Base-by-base conservation (phyloP, 2,888 invertebrate species). In the Cyclophora punctaria region DNA sequence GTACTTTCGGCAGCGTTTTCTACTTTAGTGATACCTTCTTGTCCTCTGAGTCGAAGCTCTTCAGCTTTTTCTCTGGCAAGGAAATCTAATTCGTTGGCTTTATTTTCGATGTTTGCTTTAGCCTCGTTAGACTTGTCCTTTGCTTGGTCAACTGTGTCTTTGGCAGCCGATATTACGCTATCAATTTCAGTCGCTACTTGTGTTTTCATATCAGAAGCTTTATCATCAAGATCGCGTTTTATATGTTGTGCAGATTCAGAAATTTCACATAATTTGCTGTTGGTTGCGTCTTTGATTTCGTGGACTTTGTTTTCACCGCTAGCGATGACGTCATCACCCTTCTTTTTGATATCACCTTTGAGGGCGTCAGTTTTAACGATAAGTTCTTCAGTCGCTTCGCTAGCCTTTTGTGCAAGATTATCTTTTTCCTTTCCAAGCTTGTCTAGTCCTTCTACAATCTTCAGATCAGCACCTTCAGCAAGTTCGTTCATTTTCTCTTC, bases 81-180 rank as follows among this genome's bases (percentile, higher is more conserved):
- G 51, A 85, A 83, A 58, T 85, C 78, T n/a, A 83, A 51, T 48
- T 71, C 73, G 73, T 77, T 64, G 57, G 87, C 70, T 80, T 90
- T 75, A 70, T 86, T 64, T 58, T 73, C 64, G 60, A 82, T 34
- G 61, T 78, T 62, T 66, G 80, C 64, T 64, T 76, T 74, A 62
- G 84, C 63, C 66, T 70, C 64, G 65, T 80, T 63, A 59, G 77
- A 56, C 60, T 72, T 65, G 66, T 83, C 62, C 65, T 74, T 65
- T 58, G 83, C 62, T 70, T 83, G 77, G 70, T 88, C 63, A 66
- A 77, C 60, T 62, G 67, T 64, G 59, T 87, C 66, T 56, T 75
- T 70, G 35, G 73, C 62, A 35, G 75, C 60, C 20, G 72, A 62
- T 54, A 78, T 76, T 3, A 67, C 63, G 42, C 72, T 69, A 20